Conservation (phyloP, 2,113 vertebrate species). For the Archocentrus centrarchus region DNA sequence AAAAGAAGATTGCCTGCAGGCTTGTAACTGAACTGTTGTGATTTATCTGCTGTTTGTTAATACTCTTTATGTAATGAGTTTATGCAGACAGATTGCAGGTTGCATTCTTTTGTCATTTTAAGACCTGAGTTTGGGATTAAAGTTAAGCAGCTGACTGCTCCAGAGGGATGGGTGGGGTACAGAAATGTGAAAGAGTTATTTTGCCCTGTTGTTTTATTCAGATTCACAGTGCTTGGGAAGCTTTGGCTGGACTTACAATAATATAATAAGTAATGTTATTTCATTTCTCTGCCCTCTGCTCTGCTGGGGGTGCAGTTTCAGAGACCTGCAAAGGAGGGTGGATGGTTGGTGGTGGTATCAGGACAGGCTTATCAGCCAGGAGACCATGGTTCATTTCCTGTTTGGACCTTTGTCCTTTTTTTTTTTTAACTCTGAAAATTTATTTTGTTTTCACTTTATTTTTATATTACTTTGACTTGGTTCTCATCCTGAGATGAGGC, state of each 20-base stretch:
- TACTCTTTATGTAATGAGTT: constrained; percentile 6
- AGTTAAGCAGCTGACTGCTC: neutral
- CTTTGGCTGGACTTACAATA: neutral
- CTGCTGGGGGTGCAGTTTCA: neutral
- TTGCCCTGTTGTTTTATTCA: neutral
- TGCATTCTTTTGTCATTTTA: constrained; percentile 1
- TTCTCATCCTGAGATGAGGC: neutral
- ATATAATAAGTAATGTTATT: neutral
- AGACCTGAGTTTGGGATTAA: neutral
- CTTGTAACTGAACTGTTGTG: neutral
- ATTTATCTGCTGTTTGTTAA: constrained; percentile 10
- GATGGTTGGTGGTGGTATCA: neutral
- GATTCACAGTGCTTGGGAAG: neutral
- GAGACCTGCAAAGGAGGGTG: neutral
- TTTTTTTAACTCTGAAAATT: neutral
- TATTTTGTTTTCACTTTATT: neutral
- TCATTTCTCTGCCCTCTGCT: neutral
- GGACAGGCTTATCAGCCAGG: neutral
- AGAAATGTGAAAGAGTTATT: neutral
- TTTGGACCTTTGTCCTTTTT: neutral
- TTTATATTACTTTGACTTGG: neutral
- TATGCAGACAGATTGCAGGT: neutral
- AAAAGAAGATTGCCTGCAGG: neutral
- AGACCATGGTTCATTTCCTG: neutral
- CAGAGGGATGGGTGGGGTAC: neutral